These are phyloP conservation scores for Craseonycteris thonglongyai DNA, from an alignment of 2,113 vertebrate genomes.

Conservation along the genomic window DNA sequence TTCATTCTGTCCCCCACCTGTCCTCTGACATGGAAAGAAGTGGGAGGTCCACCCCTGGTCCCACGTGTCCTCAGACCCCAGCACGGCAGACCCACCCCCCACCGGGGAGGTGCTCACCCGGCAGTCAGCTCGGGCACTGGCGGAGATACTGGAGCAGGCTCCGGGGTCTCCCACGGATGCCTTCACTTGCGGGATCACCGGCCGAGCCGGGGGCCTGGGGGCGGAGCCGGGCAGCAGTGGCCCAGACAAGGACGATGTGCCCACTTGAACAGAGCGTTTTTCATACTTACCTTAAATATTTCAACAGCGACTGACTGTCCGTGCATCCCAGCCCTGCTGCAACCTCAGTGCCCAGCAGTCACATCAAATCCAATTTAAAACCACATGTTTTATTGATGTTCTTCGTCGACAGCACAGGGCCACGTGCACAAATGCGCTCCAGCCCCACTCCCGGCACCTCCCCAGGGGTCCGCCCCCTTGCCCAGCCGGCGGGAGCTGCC, in stretches of 20 bases:
- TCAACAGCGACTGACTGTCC: background rate
- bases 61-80: background rate
- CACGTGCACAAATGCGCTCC: conserved; percentile 31
- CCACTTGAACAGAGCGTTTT: background rate
- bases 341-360: background rate
- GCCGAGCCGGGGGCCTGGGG: background rate
- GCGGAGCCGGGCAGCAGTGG: background rate
- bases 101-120: too few species aligned
- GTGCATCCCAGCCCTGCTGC: conserved; percentile 15
- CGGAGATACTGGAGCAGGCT: background rate
- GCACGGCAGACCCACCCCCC: background rate
- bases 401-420: conserved; percentile 60
- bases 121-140: too few species aligned
- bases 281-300: conserved; percentile 11
- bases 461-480: background rate
- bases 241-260: background rate
- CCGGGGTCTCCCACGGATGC: background rate
- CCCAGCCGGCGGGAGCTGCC: background rate
- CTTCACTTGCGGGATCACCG: background rate
- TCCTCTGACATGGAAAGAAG: background rate
- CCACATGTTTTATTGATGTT: conserved; percentile 74
- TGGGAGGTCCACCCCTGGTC: background rate
- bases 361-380: conserved; percentile 48
- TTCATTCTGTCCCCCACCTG: background rate
- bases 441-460: background rate